Percentiles rank a stretch among this genome's conserved stretches.
Evolutionary conservation across 2,797 vertebrate genomes (phyloP).

Genomic region (Pampus argenteus): DNA sequence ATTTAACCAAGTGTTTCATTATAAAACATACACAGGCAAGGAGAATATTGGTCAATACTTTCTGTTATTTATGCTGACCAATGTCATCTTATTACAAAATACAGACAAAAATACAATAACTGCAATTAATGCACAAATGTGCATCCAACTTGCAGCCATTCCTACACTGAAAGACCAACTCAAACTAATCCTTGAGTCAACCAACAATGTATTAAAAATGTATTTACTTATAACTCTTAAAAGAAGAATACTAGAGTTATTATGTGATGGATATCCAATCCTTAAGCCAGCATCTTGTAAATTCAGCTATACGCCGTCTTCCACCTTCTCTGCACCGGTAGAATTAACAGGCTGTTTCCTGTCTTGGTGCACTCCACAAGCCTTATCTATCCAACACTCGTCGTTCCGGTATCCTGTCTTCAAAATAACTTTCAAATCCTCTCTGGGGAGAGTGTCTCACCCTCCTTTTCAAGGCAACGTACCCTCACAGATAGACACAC

Average conservation of each 20-base stretch:
- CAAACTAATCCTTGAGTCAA: not conserved
- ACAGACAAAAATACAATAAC: not conserved
- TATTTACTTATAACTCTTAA: not conserved
- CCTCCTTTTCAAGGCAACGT: conserved; percentile 42
- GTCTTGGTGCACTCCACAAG: conserved; percentile 45
- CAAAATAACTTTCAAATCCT: conserved; percentile 64
- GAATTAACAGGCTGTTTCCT: conserved; percentile 67
- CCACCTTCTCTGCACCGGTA: conserved; percentile 32
- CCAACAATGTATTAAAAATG: not conserved
- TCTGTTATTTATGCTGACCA: not conserved
- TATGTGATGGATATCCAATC: not conserved
- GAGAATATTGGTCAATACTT: not conserved
- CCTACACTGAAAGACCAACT: not conserved
- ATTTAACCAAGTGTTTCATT: no score
- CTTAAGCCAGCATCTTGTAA: conserved; percentile 17
- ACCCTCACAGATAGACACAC: conserved; percentile 23
- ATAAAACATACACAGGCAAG: not conserved
- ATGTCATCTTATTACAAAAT: not conserved
- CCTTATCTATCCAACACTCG: conserved; percentile 71
- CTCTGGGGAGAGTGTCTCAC: conserved; percentile 18
- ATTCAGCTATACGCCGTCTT: conserved; percentile 13
- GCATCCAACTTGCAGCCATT: not conserved
- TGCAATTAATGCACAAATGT: not conserved
- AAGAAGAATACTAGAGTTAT: not conserved
- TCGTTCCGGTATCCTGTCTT: conserved; percentile 73